Base-by-base conservation (phyloP, 2,113 vertebrate genomes). In the Menura novaehollandiae region DNA sequence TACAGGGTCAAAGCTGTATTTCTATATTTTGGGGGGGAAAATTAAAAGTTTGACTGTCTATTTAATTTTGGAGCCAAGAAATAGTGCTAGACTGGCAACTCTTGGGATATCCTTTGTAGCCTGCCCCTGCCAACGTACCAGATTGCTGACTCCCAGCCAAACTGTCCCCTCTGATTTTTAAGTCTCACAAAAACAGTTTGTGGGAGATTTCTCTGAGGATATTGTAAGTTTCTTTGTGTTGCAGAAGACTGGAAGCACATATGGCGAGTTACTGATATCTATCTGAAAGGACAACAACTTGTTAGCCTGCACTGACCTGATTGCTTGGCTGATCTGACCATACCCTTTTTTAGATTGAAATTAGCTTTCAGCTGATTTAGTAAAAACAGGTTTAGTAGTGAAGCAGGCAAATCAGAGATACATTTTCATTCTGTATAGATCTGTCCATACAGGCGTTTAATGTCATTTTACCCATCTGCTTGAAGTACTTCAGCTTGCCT, bases 141-240 rank as follows among this genome's bases (percentile, higher is more conserved):
- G 88, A 92, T 92, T 94, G 86, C 95, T 87, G 88, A 91, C 37
- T 91, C 77, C 32, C 44, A 93, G 93, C 92, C 91, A 95, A 13
- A 89, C 64, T 93, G 92, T 91, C 92, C 95, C 86, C 62, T 94
- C 88, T 87, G 92, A 89, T 95, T 89, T 93, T 92, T 73, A 93
- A 96, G 81, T 60, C 83, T 77, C 73, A 53, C 64, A 72, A 33
- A 92, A 88, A 75, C 92, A 93, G 83, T 94, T 93, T 85, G 92
- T 84, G 85, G 88, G 80, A 92, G 76, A 94, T 88, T 79, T 77
- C 60, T 94, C 37, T 55, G 88, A 68, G 64, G 49, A 89, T 89
- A 20, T 33, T 56, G n/a, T 60, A 71, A 80, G 64, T 81, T 91
- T 84, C 86, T 81, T 81, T 91, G 89, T 17, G 0, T 92, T 84